Base-by-base conservation (phyloP, 2,797 vertebrate species). In the Cetoscarus ocellatus region DNA sequence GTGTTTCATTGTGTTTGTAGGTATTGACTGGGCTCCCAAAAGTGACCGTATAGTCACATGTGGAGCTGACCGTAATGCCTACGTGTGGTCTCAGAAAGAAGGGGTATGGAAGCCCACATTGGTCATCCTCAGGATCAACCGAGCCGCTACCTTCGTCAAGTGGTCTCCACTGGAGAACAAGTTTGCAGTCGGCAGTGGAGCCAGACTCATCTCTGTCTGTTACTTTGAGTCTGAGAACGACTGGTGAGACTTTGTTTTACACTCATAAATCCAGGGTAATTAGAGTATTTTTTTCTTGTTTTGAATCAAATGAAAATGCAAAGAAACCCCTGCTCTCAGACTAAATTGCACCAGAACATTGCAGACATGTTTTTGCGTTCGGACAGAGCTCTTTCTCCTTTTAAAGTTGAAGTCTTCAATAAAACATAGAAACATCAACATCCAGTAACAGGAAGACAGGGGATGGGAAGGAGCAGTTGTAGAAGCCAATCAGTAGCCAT, bases 191-290 rank as follows among this genome's bases (percentile, higher is more conserved):
- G 98, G 98, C 56, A 99, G 98, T 8, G 98, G 98, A 36, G 97
- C 98, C 27, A 94, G 98, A 11, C 97, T 99, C 88, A 99, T 99
- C 90, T 99, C 98, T 0, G 98, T 99, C 75, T 99, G 98, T 92
- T 99, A 99, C 93, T 99, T 99, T 68, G 98, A 99, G 83, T 98
- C 97, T 75, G 98, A 99, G 93, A 99, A 99, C 50, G 98, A 99
- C 91, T 99, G 98, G 98, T 99, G 84, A 95, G 96, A 45, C 42
- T 27, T 5, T 53, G 42, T 53, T 40, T 8, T 40, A 48, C 19
- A 39, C 34, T 14, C 9, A 5, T 51, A 47, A 11, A 27, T 27
- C 4, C 4, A 27, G 27, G 27, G 27, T 27, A 27, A 27, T 27
- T 27, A 27, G 27, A 27, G 27, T 27, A 27, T 27, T 27, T 27